These are phyloP conservation scores for Ramazzottius varieornatus DNA, from an alignment of 2,888 invertebrate genomes.

Conservation along the genomic window DNA sequence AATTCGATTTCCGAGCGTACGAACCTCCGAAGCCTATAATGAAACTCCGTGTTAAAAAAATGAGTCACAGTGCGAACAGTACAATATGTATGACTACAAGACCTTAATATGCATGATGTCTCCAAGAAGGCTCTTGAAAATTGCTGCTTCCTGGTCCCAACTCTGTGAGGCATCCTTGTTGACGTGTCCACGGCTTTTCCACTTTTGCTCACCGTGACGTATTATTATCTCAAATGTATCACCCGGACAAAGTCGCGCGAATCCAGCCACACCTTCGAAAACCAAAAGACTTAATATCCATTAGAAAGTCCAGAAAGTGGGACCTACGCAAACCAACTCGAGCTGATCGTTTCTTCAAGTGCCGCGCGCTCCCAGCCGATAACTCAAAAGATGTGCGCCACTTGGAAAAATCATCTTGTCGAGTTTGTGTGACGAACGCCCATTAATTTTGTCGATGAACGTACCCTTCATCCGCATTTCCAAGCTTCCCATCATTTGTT, in stretches of 20 bases:
- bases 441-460: no score
- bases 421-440: no score
- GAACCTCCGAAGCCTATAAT: constrained; percentile 23
- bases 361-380: no score
- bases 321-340: no score
- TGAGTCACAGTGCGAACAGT: no score
- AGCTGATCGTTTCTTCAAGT: no score
- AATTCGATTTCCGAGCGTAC: constrained; percentile 21
- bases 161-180: constrained; percentile 26
- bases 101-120: constrained; percentile 30
- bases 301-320: no score
- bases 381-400: no score
- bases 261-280: constrained; percentile 29
- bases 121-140: constrained; percentile 26
- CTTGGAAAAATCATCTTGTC: no score
- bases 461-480: constrained; percentile 28
- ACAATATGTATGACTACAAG: no score
- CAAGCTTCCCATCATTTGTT: constrained; percentile 27
- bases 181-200: constrained; percentile 30
- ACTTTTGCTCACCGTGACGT: constrained; percentile 30
- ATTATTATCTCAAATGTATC: constrained; percentile 32
- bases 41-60: no score
- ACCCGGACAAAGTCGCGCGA: constrained; percentile 31
- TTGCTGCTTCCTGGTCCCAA: constrained; percentile 25
- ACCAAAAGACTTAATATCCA: not conserved